Evolutionary conservation across 2,113 vertebrate species (phyloP).

Genomic region (Hyperoodon ampullatus): DNA sequence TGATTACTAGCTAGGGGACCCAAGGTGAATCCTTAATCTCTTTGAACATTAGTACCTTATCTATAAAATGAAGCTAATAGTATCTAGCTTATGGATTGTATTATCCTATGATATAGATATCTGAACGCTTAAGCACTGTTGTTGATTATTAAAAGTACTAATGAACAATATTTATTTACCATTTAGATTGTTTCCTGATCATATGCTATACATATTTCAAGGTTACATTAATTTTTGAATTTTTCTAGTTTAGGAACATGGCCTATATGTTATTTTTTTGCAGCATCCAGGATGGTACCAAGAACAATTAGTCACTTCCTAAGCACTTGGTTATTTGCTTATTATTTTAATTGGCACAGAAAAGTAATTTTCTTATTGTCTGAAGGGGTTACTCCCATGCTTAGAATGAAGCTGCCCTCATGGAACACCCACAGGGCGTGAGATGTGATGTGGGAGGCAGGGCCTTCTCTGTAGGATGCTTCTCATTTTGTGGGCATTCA

Average conservation of each 20-base stretch:
- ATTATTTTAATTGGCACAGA: neutral
- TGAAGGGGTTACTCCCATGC: neutral
- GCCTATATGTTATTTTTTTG: neutral
- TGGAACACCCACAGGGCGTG: neutral
- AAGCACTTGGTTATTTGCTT: neutral
- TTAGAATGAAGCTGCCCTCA: neutral
- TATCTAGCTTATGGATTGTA: neutral
- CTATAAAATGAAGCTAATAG: neutral
- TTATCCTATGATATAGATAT: neutral
- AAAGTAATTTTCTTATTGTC: neutral
- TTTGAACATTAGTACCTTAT: neutral
- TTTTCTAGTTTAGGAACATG: neutral
- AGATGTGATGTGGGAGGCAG: neutral
- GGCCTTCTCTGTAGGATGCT: neutral
- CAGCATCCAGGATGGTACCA: neutral
- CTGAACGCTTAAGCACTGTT: neutral
- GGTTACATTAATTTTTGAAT: neutral
- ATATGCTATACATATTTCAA: neutral
- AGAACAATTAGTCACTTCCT: slow-evolving; percentile 6
- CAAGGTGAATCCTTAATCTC: neutral
- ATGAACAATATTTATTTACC: neutral
- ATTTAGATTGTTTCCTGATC: neutral
- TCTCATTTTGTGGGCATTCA: neutral
- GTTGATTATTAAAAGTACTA: slow-evolving; percentile 13
- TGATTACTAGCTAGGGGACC: neutral